Base-by-base conservation (phyloP, 2,888 invertebrate genomes). In the Drosophila mettleri region DNA sequence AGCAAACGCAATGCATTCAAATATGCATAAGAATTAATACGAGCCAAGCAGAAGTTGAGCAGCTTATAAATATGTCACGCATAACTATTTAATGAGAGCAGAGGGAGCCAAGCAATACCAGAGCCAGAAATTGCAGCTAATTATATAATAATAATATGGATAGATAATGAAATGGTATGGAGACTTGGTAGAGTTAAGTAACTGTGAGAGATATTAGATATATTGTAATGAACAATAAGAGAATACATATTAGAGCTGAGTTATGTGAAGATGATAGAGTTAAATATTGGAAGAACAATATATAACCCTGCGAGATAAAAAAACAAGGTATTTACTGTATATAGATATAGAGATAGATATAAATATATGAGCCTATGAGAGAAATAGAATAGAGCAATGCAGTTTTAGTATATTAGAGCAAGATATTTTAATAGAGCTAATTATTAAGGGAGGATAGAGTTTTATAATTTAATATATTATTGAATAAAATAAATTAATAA, bases 21-120 rank as follows among this genome's bases (percentile, higher is more conserved):
- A 24, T 33, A 33, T 29, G 22, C 31, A 10, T 18, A 20, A n/a
- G 8, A 14, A 48, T 38, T 27, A 33, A 27, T 27, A 18, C n/a
- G 53, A 49, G 16, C 43, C 52, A 31, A 48, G 38, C 31, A 31
- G 8, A 18, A 51, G 31, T 54, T 54, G 31, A 46, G 34, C 36
- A 12, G 45, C 59, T 51, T 39, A 69, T 57, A 62, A 57, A 57
- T 74, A 53, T 43, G 52, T 16, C 34, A 22, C 22, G 39, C 33
- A 38, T 48, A 52, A 55, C 38, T 29, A 39, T 29, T 51, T 7
- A 33, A 54, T 27, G 24, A 16, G 29, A 18, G 24, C 24, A 16
- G 5, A 10, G 29, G 12, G 10, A 16, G 16, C 10, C 9, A 10
- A 9, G 53, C 16, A 31, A 49, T 38, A n/a, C n/a, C 9, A n/a